Evolutionary conservation across 2,113 vertebrate genomes (phyloP), one percentile per base, ranked within the genome.

Genomic region (Cephalopterus ornatus): DNA sequence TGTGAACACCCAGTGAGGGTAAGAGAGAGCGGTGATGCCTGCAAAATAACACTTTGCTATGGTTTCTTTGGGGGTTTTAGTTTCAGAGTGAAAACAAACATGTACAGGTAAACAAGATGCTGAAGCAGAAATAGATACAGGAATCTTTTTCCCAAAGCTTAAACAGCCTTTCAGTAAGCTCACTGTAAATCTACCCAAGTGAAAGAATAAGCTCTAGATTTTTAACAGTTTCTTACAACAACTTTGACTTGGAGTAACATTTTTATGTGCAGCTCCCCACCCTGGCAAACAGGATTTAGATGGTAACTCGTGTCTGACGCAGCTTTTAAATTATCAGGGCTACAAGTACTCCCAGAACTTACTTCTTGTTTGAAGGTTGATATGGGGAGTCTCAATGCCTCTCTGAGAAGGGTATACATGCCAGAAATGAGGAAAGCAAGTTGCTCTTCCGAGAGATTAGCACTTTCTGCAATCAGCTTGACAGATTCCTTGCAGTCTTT

Each of bases 401-500:
- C 98, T 30, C 92, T 98, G 44, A 99, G 97, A 14, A 99, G 90
- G 37, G 97, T 97, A 85, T 98, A 98, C 96, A 98, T 98, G 86
- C 98, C 99, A 49, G 98, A 97, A 35, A 98, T 95, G 65, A 98
- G 97, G 85, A 98, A 96, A 74, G 97, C 96, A 68, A 99, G 98
- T 65, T 97, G 97, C 14, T 99, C 98, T 93, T 99, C 98, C 9
- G 98, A 96, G 32, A 99, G 68, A 37, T 89, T 42, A 32, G 86
- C 90, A 71, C 89, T 98, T 92, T 98, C 98, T 32, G 97, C 96
- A 71, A 98, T 97, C 7, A 95, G 81, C 78, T 92, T 97, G 94
- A 98, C 93, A n/a, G 96, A 93, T n/a, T 98, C 98, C 68, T 94
- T 97, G 98, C 98, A 97, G 93, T 99, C 98, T 92, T 98, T 98